Conservation (phyloP, 2,888 invertebrate species). For the Netelia inedita region DNA sequence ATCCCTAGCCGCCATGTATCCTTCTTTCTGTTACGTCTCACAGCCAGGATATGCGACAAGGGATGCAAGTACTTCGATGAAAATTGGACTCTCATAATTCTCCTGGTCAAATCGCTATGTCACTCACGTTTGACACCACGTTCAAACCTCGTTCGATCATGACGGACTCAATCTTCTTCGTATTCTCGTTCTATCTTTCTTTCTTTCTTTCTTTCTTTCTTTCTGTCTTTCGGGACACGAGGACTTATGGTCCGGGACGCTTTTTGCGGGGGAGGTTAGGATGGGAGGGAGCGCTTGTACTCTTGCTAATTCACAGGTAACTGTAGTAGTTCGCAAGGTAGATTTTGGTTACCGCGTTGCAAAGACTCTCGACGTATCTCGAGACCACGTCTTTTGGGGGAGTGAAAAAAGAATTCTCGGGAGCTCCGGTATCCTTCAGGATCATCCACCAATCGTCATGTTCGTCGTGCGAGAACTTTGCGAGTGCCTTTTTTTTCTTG, state of each 20-base stretch:
- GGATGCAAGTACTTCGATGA: slow-evolving; percentile 33
- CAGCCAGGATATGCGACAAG: slow-evolving; percentile 48
- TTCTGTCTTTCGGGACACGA: slow-evolving; percentile 32
- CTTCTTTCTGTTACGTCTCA: slow-evolving; percentile 7
- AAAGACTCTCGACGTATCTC: slow-evolving; percentile 18
- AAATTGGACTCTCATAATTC: slow-evolving; percentile 20
- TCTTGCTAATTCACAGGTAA: slow-evolving; percentile 77
- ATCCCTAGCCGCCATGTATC: neutral
- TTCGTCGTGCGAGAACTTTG: neutral
- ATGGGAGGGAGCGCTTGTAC: slow-evolving; percentile 67
- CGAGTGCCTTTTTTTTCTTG: neutral
- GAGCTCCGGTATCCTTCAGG: too few species aligned
- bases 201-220: slow-evolving; percentile 6
- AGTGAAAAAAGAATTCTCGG: neutral
- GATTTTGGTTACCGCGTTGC: slow-evolving; percentile 66
- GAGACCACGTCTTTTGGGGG: neutral
- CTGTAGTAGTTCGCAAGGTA: slow-evolving; percentile 75
- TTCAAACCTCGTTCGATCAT: neutral
- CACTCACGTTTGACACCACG: neutral
- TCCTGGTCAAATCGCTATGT: neutral
- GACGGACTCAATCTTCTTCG: neutral
- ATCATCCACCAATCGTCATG: neutral
- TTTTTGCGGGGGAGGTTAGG: slow-evolving; percentile 67
- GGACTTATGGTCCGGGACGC: slow-evolving; percentile 40
- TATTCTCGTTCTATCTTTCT: neutral